A percentile compares a stretch with the other conserved stretches of the same genome.
phyloP scores from a whole-genome alignment of 2,113 vertebrate genomes.

The Bufo bufo region DNA sequence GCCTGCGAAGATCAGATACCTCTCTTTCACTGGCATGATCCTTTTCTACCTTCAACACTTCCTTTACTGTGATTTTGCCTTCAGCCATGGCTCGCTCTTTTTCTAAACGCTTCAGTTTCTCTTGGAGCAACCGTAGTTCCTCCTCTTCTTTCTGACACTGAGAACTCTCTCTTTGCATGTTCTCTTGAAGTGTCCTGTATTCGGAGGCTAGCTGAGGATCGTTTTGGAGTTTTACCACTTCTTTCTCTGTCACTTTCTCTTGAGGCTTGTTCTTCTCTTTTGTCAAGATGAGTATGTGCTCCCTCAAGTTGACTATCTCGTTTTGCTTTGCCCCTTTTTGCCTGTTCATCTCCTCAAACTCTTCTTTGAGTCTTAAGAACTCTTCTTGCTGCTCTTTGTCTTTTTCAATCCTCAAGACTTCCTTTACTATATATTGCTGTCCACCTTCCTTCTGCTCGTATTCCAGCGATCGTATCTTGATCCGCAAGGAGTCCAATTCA shows the following conservation, averaged over 20 bases:
- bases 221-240: conserved; percentile 91
- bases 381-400: conserved; percentile 89
- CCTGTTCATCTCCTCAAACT: conserved; percentile 85
- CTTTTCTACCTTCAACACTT: conserved; percentile 94
- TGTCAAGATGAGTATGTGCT: conserved; percentile 80
- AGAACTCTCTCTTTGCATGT: conserved; percentile 75
- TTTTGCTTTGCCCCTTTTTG: conserved; percentile 84
- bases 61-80: conserved; percentile 92
- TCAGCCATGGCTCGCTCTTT: conserved; percentile 92
- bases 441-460: conserved; percentile 84
- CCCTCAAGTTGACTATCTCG: conserved; percentile 80
- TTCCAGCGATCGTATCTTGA: conserved; percentile 79
- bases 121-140: conserved; percentile 87
- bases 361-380: conserved; percentile 83
- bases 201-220: conserved; percentile 90
- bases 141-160: conserved; percentile 84
- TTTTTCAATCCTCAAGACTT: conserved; percentile 91
- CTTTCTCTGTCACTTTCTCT: conserved; percentile 88
- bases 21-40: conserved; percentile 84
- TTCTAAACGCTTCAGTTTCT: conserved; percentile 86
- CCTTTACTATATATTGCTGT: conserved; percentile 92
- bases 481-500: conserved; percentile 81
- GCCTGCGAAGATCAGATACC: conserved; percentile 81
- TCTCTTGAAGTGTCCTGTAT: conserved; percentile 80
- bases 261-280: conserved; percentile 83